Evolutionary conservation across 2,113 vertebrate species (phyloP).

Genomic region (Accipiter virgatus): DNA sequence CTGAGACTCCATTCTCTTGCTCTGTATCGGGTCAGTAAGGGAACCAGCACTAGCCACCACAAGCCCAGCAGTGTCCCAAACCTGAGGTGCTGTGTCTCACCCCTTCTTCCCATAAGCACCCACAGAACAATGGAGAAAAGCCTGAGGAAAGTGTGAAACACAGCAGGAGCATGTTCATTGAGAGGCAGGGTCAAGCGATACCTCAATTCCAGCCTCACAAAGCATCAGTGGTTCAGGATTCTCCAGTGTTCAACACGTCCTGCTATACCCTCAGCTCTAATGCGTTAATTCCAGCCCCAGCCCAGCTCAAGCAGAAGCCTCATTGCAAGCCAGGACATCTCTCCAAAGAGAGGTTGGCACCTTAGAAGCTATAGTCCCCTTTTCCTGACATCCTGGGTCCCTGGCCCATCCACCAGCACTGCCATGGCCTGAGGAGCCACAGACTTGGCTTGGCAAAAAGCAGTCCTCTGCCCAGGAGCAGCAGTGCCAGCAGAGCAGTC

Average conservation of each 20-base stretch:
- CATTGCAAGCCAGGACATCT: background rate
- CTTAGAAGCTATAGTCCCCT: background rate
- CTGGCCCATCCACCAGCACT: background rate
- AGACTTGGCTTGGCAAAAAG: background rate
- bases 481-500: background rate
- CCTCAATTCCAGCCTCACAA: background rate
- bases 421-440: background rate
- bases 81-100: background rate
- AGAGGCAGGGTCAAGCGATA: background rate
- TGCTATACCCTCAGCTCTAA: background rate
- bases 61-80: background rate
- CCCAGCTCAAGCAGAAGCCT: background rate
- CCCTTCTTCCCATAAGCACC: background rate
- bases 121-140: background rate
- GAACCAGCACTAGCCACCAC: background rate
- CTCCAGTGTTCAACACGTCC: background rate
- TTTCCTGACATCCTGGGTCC: background rate
- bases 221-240: background rate
- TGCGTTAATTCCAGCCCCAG: background rate
- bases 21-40: fast-evolving
- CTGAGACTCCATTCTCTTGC: background rate
- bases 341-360: background rate
- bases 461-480: background rate
- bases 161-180: fast-evolving
- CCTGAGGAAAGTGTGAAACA: background rate